A percentile compares a stretch with the other conserved stretches of the same genome.
Evolutionary conservation across 2,797 vertebrate genomes (phyloP).

Genomic region (Pangasius macronema): DNA sequence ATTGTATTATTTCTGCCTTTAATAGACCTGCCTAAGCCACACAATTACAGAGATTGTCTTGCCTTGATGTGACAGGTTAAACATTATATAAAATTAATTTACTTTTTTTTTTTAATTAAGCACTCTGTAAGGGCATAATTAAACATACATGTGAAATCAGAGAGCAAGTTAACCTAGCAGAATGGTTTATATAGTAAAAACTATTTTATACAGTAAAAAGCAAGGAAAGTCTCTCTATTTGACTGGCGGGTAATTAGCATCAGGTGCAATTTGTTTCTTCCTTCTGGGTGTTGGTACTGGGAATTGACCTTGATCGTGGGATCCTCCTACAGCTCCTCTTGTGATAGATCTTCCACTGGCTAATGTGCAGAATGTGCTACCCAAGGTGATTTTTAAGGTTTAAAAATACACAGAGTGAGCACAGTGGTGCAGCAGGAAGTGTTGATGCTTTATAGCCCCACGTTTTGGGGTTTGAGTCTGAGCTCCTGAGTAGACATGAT

Average conservation of each 20-base stretch:
- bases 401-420: not conserved
- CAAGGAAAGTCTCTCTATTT: not conserved
- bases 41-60: not conserved
- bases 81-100: not conserved
- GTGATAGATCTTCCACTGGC: not conserved
- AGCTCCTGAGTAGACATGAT: not conserved
- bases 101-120: not conserved
- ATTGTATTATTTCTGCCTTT: constrained; percentile 13
- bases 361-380: constrained; percentile 8
- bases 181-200: not conserved
- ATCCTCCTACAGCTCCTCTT: not conserved
- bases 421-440: not conserved
- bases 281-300: not conserved
- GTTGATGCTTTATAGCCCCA: not conserved
- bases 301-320: constrained; percentile 4
- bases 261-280: constrained; percentile 6
- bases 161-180: not conserved
- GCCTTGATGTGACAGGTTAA: not conserved
- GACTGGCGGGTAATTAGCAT: not conserved
- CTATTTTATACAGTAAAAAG: not conserved
- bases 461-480: not conserved
- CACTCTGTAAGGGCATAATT: not conserved
- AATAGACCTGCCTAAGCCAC: not conserved
- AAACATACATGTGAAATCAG: not conserved
- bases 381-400: constrained; percentile 1